Conservation (phyloP, 2,113 vertebrate species). For the Cinclus mexicanus region DNA sequence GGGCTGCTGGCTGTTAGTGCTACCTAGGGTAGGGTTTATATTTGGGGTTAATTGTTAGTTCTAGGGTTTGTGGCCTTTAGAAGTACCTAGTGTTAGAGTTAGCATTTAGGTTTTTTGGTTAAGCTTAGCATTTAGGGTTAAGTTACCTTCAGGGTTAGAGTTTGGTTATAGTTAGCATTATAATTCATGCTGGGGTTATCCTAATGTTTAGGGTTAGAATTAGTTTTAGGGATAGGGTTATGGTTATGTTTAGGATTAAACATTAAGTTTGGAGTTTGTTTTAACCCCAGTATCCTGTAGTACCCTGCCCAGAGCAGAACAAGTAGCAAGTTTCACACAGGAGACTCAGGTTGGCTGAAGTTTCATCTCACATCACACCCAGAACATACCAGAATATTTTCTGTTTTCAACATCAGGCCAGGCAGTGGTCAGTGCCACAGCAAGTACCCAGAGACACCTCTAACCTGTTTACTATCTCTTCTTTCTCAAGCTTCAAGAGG, state of each 20-base stretch:
- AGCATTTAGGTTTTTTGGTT: not conserved
- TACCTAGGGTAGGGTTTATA: not conserved
- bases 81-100: not conserved
- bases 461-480: not conserved
- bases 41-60: not conserved
- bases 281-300: not conserved
- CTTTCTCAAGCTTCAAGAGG: not conserved
- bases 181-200: rapidly evolving
- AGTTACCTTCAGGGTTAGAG: not conserved
- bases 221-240: not conserved
- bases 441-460: not conserved
- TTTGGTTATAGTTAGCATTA: not conserved
- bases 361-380: not conserved
- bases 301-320: rapidly evolving
- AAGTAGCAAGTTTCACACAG: not conserved
- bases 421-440: not conserved
- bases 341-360: not conserved
- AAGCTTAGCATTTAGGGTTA: not conserved
- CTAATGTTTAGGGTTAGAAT: not conserved
- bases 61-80: not conserved
- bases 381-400: rapidly evolving
- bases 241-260: not conserved
- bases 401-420: rapidly evolving
- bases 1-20: not conserved
- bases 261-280: not conserved